Base-by-base conservation (phyloP, 1,140 invertebrate genomes). In the Trachymyrmex septentrionalis region DNA sequence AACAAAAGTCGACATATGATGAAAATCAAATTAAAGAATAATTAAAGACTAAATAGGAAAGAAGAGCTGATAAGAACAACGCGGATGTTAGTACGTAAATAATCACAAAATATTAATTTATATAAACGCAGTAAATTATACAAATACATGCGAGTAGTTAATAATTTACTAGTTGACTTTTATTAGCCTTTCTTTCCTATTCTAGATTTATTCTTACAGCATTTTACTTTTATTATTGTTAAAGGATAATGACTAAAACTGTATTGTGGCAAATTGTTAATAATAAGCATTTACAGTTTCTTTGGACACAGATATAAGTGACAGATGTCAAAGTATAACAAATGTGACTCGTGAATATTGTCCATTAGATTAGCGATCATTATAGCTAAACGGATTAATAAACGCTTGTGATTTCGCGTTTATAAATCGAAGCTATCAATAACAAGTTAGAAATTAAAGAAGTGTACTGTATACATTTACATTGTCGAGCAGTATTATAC, bases 401-500 rank as follows among this genome's bases (percentile, higher is more conserved):
- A n/a, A 16, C 50, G 50, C 19, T 50, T 12, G 72, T 5, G 27
- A 59, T 38, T 76, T 61, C 14, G 21, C 21, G 21, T 24, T 44
- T 4, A 34, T 61, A 76, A 76, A 27, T 76, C n/a, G 21, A 44
- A 75, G 55, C 53, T 34, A 14, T 75, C 34, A 55, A 44, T 14
- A 38, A 61, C 55, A 19, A 14, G n/a, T 1, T 7, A 24, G 21
- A 6, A n/a, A 76, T 61, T 44, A 75, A 75, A 75, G 30, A 7
- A 1, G 19, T 16, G 12, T 34, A 21, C 6, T 21, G 10, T 57
- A 38, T 55, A 75, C 53, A 38, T 75, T 75, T 59, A 14, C n/a
- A 3, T 55, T 55, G 27, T 1, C n/a, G 19, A 34, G 10, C 50
- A n/a, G 0, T 75, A 57, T 75, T n/a, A 34, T 4, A 19, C 21